These are phyloP conservation scores for Salmo trutta DNA, from an alignment of 2,797 vertebrate genomes.

Conservation along the genomic window DNA sequence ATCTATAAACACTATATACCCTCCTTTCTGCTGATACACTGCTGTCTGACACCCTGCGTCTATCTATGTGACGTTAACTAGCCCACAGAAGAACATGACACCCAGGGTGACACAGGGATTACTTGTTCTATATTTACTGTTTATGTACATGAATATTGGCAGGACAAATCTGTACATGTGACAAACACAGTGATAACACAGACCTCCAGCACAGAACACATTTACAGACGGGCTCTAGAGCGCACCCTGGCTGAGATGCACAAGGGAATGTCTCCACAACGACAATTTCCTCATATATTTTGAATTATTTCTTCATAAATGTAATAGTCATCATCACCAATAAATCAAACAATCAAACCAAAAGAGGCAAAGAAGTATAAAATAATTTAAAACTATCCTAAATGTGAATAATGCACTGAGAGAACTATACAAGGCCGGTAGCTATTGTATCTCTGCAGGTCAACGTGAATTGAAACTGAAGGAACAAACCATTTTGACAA, in stretches of 20 bases:
- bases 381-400: constrained; percentile 97
- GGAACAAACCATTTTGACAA: constrained; percentile 36
- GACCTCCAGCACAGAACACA: constrained; percentile 86
- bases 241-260: constrained; percentile 81
- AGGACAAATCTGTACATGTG: constrained; percentile 96
- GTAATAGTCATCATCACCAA: constrained; percentile 83
- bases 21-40: not conserved
- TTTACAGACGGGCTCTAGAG: constrained; percentile 85
- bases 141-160: constrained; percentile 97
- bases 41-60: not conserved
- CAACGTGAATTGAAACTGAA: constrained; percentile 30
- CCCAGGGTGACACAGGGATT: constrained; percentile 76
- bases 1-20: constrained; percentile 33
- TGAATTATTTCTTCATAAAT: constrained; percentile 56
- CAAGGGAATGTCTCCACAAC: constrained; percentile 82
- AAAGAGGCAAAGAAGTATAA: constrained; percentile 81
- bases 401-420: constrained; percentile 72
- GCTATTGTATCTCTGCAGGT: constrained; percentile 55
- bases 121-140: constrained; percentile 96
- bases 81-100: constrained; percentile 77
- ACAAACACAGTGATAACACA: constrained; percentile 85
- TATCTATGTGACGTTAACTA: constrained; percentile 56
- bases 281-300: constrained; percentile 81
- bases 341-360: constrained; percentile 65
- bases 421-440: constrained; percentile 72